A percentile compares a stretch with the other conserved stretches of the same genome.
Evolutionary conservation across 2,113 vertebrate genomes (phyloP).

Genomic region (Anguilla japonica): DNA sequence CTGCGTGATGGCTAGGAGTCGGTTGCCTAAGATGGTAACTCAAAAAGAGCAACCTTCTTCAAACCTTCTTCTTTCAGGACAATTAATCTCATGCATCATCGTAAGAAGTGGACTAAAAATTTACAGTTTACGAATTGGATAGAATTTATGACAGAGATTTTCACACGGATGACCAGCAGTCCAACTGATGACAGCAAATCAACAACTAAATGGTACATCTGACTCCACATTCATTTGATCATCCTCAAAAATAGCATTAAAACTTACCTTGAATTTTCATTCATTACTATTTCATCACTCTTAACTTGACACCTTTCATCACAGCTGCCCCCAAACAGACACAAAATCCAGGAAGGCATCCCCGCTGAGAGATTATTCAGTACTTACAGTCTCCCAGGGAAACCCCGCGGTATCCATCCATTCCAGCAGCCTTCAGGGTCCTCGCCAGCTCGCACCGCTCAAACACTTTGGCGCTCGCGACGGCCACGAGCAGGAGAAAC

Average conservation of each 20-base stretch:
- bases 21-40: neutral
- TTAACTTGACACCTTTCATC: no score
- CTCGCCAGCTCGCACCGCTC: conserved; percentile 60
- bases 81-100: neutral
- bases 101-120: neutral
- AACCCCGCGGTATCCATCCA: conserved; percentile 55
- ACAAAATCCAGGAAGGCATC: neutral
- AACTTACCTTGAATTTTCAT: no score
- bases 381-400: conserved; percentile 69
- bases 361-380: no score
- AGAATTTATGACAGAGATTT: neutral
- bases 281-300: no score
- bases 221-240: neutral
- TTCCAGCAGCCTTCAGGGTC: conserved; percentile 38
- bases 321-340: neutral
- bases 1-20: neutral
- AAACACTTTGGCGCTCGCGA: conserved; percentile 47
- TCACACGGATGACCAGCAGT: neutral
- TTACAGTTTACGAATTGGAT: neutral
- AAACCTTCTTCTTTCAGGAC: neutral
- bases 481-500: conserved; percentile 43
- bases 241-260: neutral
- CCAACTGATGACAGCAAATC: neutral
- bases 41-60: neutral
- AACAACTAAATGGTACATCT: neutral